Percentiles rank a stretch among this genome's conserved stretches.
phyloP scores from a whole-genome alignment of 2,888 invertebrate species.

The Belgica antarctica region DNA sequence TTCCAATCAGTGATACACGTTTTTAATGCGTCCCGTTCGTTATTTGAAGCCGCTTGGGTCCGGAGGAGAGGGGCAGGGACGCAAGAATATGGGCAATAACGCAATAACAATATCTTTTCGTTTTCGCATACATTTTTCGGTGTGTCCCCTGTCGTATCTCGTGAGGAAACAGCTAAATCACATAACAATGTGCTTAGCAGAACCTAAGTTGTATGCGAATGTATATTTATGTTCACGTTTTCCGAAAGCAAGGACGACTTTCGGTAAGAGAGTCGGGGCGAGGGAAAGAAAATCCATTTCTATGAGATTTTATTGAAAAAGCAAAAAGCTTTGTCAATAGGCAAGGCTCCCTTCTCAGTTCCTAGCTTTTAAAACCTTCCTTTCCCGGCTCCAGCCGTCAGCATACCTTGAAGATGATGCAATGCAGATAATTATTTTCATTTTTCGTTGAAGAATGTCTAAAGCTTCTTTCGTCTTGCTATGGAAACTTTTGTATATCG shows the following conservation, averaged over 20 bases:
- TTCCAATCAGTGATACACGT: background rate
- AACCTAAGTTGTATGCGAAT: background rate
- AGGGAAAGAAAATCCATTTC: background rate
- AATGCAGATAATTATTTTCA: constrained; percentile 42
- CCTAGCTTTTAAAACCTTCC: background rate
- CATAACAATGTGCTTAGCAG: background rate
- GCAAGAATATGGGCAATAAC: background rate
- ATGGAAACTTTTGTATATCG: no score
- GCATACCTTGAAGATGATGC: constrained; percentile 38
- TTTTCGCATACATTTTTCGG: background rate
- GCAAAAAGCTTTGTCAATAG: background rate
- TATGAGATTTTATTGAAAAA: background rate
- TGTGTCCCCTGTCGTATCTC: background rate
- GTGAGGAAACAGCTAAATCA: background rate
- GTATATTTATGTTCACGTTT: background rate
- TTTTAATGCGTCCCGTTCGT: background rate
- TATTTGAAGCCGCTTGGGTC: constrained; percentile 6
- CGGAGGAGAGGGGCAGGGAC: no score
- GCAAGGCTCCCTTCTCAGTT: background rate
- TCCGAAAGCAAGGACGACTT: no score
- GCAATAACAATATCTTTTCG: background rate
- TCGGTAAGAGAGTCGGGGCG: background rate
- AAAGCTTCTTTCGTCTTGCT: no score
- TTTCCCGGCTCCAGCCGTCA: background rate
- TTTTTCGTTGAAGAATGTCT: no score